Conservation (phyloP, 2,888 invertebrate genomes). For the Oscheius myriophilus region DNA sequence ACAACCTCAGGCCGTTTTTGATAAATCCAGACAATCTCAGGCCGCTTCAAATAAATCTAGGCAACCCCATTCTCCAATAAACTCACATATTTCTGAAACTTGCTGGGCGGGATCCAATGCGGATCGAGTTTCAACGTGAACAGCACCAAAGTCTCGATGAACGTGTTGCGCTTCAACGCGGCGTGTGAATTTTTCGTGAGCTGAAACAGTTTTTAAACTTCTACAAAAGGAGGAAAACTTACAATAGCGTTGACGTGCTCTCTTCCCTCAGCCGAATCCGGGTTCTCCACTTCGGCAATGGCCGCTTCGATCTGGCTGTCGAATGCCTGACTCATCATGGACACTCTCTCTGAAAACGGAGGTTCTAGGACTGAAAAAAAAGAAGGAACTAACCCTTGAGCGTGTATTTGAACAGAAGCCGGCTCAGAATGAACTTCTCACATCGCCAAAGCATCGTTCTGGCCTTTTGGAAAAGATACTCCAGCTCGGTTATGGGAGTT, state of each 20-base stretch:
- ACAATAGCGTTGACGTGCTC: background rate
- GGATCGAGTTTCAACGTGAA: conserved; percentile 3
- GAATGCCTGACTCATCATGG: conserved; percentile 12
- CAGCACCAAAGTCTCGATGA: conserved; percentile 10
- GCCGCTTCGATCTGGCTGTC: conserved; percentile 19
- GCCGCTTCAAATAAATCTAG: no score
- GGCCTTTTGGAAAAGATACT: background rate
- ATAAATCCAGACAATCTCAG: no score
- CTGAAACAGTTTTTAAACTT: background rate
- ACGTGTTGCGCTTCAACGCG: background rate
- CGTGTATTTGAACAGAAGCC: conserved; percentile 1
- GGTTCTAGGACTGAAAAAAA: background rate
- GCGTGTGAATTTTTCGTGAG: background rate
- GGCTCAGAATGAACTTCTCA: background rate
- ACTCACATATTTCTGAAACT: conserved; percentile 17
- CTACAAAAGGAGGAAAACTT: no score
- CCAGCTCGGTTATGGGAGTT: background rate
- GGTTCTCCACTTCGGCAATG: background rate
- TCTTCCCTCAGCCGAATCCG: background rate
- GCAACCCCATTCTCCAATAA: no score
- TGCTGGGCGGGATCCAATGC: conserved; percentile 20
- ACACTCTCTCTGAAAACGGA: background rate
- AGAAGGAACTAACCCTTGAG: background rate
- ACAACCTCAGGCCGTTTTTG: no score
- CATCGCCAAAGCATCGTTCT: background rate